Conservation (phyloP, 2,113 vertebrate genomes). For the Hemichromis elongatus region DNA sequence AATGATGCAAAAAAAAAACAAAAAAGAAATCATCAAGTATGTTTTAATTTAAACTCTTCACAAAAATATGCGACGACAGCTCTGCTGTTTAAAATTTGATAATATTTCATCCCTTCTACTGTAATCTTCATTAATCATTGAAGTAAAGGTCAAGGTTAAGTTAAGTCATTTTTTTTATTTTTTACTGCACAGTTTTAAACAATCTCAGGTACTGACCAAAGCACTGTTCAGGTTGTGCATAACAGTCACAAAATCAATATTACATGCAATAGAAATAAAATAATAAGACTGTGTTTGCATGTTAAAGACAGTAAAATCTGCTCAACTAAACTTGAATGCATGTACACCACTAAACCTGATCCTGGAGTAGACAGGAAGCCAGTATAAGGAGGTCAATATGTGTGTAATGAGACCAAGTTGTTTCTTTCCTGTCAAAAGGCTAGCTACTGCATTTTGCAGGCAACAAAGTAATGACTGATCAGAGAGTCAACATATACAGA, state of each 20-base stretch:
- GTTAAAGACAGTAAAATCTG: background rate
- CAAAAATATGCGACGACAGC: background rate
- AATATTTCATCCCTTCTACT: background rate
- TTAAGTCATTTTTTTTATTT: background rate
- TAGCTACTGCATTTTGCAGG: background rate
- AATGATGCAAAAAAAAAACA: background rate
- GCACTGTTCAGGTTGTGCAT: background rate
- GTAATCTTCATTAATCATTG: background rate
- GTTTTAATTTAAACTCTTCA: background rate
- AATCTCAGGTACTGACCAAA: background rate
- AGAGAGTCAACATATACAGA: background rate
- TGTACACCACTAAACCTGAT: background rate
- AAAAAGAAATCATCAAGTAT: background rate
- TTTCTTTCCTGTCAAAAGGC: background rate
- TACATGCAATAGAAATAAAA: background rate
- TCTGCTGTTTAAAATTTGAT: background rate
- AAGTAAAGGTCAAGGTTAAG: background rate
- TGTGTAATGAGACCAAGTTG: background rate
- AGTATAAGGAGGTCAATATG: background rate
- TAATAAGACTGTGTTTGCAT: background rate
- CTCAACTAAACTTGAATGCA: background rate
- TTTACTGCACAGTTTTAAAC: background rate
- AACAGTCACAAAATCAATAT: background rate
- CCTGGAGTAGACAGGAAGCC: background rate
- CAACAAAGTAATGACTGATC: background rate